phyloP scores from a whole-genome alignment of 2,888 invertebrate genomes.

The Ptilodon capucinus region DNA sequence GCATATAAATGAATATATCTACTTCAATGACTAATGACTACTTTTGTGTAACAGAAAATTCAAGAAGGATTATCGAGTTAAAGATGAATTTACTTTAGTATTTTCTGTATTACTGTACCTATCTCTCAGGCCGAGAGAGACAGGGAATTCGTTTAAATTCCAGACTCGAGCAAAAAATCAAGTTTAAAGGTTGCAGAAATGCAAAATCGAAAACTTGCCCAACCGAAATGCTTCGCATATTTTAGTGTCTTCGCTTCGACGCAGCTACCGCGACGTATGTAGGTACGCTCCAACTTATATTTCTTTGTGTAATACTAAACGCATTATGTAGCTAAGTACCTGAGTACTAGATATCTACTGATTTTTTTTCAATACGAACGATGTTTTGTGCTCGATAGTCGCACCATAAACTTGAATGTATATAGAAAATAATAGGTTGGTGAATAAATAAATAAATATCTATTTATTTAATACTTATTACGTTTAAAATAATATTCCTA shows the following conservation, averaged over 20 bases:
- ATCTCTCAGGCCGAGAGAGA: slow-evolving; percentile 23
- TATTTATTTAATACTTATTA: no score
- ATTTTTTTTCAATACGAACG: no score
- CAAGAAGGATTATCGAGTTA: slow-evolving; percentile 26
- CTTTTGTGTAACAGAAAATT: not conserved
- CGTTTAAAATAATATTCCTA: no score
- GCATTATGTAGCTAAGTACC: no score
- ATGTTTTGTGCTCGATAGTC: no score
- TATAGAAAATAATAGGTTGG: no score
- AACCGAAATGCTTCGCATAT: slow-evolving; percentile 39
- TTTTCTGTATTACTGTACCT: slow-evolving; percentile 14
- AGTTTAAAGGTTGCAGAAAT: slow-evolving; percentile 38
- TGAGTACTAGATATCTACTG: no score
- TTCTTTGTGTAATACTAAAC: no score
- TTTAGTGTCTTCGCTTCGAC: slow-evolving; percentile 21
- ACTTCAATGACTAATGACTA: not conserved
- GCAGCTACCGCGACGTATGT: slow-evolving; percentile 17
- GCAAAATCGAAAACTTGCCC: slow-evolving; percentile 31
- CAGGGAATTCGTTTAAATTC: slow-evolving; percentile 33
- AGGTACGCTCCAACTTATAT: no score
- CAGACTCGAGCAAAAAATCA: slow-evolving; percentile 21
- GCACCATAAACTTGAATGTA: no score
- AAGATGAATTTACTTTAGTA: slow-evolving; percentile 24
- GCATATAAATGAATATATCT: slow-evolving; percentile 19
- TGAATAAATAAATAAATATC: no score